These are phyloP conservation scores for Caenorhabditis macrosperma DNA, from an alignment of 2,888 invertebrate species.

Conservation along the genomic window DNA sequence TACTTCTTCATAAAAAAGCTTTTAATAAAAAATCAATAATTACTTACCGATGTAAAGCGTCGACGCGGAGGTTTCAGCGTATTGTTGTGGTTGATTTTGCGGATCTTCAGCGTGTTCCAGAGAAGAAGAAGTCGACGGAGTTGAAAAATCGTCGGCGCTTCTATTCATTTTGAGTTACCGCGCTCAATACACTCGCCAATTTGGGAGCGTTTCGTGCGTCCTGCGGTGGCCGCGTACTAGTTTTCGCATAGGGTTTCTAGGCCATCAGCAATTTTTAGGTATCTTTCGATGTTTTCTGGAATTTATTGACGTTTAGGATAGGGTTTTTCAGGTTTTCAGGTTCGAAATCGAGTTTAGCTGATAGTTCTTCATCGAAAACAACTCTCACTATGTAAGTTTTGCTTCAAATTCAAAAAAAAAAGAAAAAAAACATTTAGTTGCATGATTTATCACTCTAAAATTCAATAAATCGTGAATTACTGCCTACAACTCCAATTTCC, in stretches of 20 bases:
- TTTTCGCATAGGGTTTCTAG: background rate
- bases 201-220: background rate
- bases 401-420: background rate
- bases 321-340: background rate
- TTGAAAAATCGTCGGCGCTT: background rate
- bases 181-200: background rate
- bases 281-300: background rate
- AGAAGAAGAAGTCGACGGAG: background rate
- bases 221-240: background rate
- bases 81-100: background rate
- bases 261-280: background rate
- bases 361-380: background rate
- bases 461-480: no score
- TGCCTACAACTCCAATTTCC: background rate
- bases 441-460: no score
- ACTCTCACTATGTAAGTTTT: no score
- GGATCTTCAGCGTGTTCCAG: background rate
- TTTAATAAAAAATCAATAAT: background rate
- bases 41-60: background rate
- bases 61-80: background rate
- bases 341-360: background rate
- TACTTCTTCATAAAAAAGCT: no score
- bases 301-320: no score
- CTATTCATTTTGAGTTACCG: background rate
- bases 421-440: background rate